Base-by-base conservation (phyloP, 2,888 invertebrate species). In the Thymelicus sylvestris region DNA sequence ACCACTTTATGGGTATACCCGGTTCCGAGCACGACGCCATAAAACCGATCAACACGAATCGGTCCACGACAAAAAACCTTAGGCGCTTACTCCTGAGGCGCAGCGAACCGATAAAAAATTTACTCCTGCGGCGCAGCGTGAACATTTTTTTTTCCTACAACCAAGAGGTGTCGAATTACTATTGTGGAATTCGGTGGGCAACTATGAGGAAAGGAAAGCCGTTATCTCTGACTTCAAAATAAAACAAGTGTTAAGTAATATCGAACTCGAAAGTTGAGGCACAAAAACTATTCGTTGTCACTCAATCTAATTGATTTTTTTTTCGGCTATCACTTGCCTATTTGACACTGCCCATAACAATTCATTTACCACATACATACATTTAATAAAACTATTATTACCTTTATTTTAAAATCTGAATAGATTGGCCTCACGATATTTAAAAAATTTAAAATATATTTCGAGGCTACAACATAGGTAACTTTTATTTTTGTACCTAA, bases 111-210 rank as follows among this genome's bases (percentile, higher is more conserved):
- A 83, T 82, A 88, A 89, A 89, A 85, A 87, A 86, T 76, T 78
- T 77, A 86, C 88, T 85, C 88, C 83, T 77, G 85, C 81, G 80
- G 87, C 82, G 85, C 81, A 81, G 83, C 85, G 83, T 86, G 84
- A 80, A 86, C 87, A 86, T 90, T 89, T 88, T 89, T 89, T 90
- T 88, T 89, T 89, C 79, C 81, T 81, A 77, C 78, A 78, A 77
- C 82, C 80, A 83, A 86, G 86, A 86, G 85, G 91, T 89, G 87
- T 93, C 89, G 83, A 89, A 89, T 93, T 93, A 91, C 92, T 85
- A 86, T 87, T 85, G 87, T 80, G 89, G 91, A 92, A 92, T 92
- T 66, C 64, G 52, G 52, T 66, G 52, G 65, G 65, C 59, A 52
- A 52, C 48, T 62, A 41, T 47, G 60, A 50, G 19, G 59, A 13